Conservation (phyloP, 2,888 invertebrate species). For the Vanessa cardui region DNA sequence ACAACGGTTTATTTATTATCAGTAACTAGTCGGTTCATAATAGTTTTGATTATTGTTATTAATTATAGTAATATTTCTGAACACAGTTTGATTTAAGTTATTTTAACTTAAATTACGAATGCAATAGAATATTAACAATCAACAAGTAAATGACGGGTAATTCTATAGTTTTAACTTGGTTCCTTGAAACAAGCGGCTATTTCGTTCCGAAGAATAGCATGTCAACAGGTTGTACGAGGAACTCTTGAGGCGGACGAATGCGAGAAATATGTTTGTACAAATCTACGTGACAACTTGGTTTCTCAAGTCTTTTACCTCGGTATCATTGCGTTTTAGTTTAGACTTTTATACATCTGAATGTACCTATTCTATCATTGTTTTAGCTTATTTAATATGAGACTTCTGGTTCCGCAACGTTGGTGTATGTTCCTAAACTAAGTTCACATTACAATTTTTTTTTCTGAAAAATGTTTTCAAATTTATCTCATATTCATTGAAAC, state of each 20-base stretch:
- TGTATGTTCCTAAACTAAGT: too few relatives aligned
- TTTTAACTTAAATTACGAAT: too few relatives aligned
- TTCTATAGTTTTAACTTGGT: constrained; percentile 55
- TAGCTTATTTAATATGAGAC: background rate
- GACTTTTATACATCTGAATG: background rate
- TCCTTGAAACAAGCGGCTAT: constrained; percentile 62
- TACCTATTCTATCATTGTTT: background rate
- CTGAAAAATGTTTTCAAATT: too few relatives aligned
- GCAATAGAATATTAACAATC: constrained; percentile 23
- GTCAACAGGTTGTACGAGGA: constrained; percentile 60
- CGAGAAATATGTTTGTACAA: constrained; percentile 35
- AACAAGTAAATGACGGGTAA: constrained; percentile 50
- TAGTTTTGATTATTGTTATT: too few relatives aligned
- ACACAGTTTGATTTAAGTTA: too few relatives aligned
- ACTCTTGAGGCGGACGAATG: constrained; percentile 41
- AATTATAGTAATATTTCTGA: too few relatives aligned
- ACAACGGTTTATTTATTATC: too few relatives aligned
- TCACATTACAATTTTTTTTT: too few relatives aligned
- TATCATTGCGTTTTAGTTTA: background rate
- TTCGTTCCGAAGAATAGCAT: constrained; percentile 59
- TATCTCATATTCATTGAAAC: too few relatives aligned
- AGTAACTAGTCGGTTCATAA: too few relatives aligned
- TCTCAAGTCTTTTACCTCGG: background rate
- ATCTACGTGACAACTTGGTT: constrained; percentile 17
- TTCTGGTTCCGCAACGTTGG: too few relatives aligned